A percentile compares a stretch with the other conserved stretches of the same genome.
Evolutionary conservation across 2,797 vertebrate species (phyloP).

Genomic region (Poecilia gillii): DNA sequence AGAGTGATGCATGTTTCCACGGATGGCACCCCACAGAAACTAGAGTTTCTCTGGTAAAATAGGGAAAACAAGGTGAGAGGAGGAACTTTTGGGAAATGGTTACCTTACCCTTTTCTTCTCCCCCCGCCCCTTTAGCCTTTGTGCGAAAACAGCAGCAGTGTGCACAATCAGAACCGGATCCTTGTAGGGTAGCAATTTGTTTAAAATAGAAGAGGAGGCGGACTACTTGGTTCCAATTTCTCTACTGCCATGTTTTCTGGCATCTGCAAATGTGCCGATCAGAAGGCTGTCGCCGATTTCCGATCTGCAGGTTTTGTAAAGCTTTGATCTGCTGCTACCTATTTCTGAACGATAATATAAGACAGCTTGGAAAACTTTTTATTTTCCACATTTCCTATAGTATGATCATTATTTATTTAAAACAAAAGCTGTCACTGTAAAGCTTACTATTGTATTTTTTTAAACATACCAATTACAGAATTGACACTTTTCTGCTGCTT

Average conservation of each 20-base stretch:
- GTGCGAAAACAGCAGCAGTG: constrained; percentile 60
- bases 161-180: constrained; percentile 71
- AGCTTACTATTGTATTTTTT: neutral
- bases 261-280: neutral
- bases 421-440: neutral
- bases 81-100: constrained; percentile 50
- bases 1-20: constrained; percentile 55
- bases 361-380: neutral
- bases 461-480: neutral
- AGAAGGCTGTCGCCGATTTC: constrained; percentile 35
- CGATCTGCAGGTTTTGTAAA: neutral
- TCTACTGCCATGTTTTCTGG: constrained; percentile 40
- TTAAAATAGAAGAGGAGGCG: constrained; percentile 54
- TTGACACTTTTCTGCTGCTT: neutral
- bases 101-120: constrained; percentile 58
- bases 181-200: constrained; percentile 54
- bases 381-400: neutral
- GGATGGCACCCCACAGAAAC: constrained; percentile 71
- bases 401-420: neutral
- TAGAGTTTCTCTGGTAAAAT: constrained; percentile 56
- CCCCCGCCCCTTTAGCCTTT: constrained; percentile 57
- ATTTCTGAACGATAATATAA: neutral
- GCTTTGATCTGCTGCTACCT: neutral
- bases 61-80: constrained; percentile 43
- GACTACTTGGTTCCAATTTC: constrained; percentile 52